phyloP scores from a whole-genome alignment of 1,140 invertebrate genomes.

The Caenorhabditis tropicalis region DNA sequence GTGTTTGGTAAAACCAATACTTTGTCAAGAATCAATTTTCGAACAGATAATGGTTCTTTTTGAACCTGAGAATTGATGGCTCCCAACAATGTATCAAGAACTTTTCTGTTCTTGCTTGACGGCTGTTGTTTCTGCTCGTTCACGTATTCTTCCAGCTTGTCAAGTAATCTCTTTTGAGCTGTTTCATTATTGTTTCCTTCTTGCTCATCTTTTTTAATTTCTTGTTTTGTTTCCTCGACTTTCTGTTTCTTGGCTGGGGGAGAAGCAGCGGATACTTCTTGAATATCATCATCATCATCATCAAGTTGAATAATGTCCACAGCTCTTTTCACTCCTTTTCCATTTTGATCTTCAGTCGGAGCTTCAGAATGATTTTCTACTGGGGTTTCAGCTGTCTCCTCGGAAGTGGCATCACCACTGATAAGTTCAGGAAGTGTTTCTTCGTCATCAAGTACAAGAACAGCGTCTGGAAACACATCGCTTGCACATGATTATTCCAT shows the following conservation, averaged over 20 bases:
- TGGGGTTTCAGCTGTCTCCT: background rate
- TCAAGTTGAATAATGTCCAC: conserved; percentile 58
- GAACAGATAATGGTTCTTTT: conserved; percentile 67
- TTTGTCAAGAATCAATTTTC: conserved; percentile 71
- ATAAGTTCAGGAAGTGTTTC: background rate
- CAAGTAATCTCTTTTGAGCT: conserved; percentile 59
- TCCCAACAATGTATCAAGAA: conserved; percentile 66
- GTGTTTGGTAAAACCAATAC: conserved; percentile 71
- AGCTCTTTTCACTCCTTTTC: conserved; percentile 34
- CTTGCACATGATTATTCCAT: too few species aligned
- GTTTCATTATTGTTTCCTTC: conserved; percentile 60
- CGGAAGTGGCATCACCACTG: background rate
- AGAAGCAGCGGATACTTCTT: conserved; percentile 8
- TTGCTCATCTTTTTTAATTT: conserved; percentile 21
- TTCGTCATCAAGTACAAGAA: background rate
- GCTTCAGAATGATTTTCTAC: too few species aligned
- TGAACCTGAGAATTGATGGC: conserved; percentile 71
- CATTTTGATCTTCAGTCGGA: background rate
- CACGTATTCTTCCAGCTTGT: conserved; percentile 66
- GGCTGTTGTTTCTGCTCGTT: conserved; percentile 3
- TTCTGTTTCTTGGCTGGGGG: conserved; percentile 58
- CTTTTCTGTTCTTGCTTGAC: conserved; percentile 57
- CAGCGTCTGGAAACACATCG: background rate
- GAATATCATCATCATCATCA: conserved; percentile 61
- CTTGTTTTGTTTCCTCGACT: conserved; percentile 38